A percentile compares a stretch with the other conserved stretches of the same genome.
Evolutionary conservation across 2,797 vertebrate species (phyloP).

Genomic region (Momotus momota): DNA sequence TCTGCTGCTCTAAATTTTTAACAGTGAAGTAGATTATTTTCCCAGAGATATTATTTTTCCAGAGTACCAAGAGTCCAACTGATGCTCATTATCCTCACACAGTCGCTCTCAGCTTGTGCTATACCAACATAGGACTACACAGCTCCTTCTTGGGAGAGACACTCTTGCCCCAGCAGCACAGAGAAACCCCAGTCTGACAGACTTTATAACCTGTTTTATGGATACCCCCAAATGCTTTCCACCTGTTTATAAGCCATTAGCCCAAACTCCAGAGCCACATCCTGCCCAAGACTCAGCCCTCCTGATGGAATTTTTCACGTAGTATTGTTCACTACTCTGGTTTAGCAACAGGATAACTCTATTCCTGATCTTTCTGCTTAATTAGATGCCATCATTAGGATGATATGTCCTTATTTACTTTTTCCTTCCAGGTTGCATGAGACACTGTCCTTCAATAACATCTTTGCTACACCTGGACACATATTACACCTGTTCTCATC

Average conservation of each 20-base stretch:
- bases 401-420: not conserved
- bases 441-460: not conserved
- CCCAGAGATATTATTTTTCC: not conserved
- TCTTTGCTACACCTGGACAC: not conserved
- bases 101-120: not conserved
- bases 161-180: not conserved
- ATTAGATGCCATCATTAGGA: not conserved
- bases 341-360: not conserved
- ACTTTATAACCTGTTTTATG: not conserved
- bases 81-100: fast-evolving
- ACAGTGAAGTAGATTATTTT: not conserved
- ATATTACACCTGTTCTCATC: not conserved
- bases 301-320: not conserved
- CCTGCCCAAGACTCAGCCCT: not conserved
- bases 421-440: not conserved
- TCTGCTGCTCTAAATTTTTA: not conserved
- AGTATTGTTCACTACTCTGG: fast-evolving
- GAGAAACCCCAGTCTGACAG: not conserved
- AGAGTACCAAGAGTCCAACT: not conserved
- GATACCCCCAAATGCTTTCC: not conserved
- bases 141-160: not conserved
- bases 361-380: not conserved
- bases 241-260: too few species aligned
- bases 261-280: not conserved
- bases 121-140: fast-evolving